A percentile compares a stretch with the other conserved stretches of the same genome.
Evolutionary conservation across 2,113 vertebrate genomes (phyloP).

Genomic region (Tenebrosternarchus preto): DNA sequence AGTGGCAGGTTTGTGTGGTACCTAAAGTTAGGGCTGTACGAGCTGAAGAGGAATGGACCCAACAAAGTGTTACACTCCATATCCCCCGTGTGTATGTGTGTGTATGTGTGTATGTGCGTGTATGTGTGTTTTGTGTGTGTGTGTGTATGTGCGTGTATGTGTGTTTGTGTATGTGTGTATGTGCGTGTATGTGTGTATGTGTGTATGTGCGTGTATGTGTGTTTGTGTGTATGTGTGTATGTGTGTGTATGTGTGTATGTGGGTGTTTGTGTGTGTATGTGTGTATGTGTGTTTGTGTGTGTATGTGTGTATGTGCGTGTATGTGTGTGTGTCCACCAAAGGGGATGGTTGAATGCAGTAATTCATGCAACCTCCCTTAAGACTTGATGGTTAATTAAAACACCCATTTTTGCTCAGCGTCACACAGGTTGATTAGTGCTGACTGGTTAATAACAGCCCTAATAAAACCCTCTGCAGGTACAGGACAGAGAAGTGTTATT

Average conservation of each 20-base stretch:
- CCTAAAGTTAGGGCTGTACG: no score
- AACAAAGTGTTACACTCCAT: no score
- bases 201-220: neutral
- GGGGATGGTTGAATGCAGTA: neutral
- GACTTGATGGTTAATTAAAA: slow-evolving; percentile 27
- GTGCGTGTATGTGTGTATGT: neutral
- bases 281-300: neutral
- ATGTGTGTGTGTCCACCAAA: neutral
- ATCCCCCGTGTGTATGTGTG: neutral
- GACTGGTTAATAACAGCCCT: slow-evolving; percentile 19
- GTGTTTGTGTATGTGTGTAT: neutral
- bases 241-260: slow-evolving; percentile 28
- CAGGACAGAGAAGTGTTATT: neutral
- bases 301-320: neutral
- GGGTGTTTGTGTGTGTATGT: neutral
- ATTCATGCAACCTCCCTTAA: neutral
- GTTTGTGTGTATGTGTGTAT: neutral
- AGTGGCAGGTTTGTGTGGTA: no score
- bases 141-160: slow-evolving; percentile 38
- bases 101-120: neutral
- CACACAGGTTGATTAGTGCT: slow-evolving; percentile 35
- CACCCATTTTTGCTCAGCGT: slow-evolving; percentile 11
- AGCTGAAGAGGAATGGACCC: no score
- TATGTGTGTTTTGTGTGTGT: neutral
- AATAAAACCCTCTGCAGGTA: slow-evolving; percentile 2